Evolutionary conservation across 2,888 invertebrate species (phyloP), one percentile per base, ranked within the genome.

Genomic region (Cephus pygmeus): DNA sequence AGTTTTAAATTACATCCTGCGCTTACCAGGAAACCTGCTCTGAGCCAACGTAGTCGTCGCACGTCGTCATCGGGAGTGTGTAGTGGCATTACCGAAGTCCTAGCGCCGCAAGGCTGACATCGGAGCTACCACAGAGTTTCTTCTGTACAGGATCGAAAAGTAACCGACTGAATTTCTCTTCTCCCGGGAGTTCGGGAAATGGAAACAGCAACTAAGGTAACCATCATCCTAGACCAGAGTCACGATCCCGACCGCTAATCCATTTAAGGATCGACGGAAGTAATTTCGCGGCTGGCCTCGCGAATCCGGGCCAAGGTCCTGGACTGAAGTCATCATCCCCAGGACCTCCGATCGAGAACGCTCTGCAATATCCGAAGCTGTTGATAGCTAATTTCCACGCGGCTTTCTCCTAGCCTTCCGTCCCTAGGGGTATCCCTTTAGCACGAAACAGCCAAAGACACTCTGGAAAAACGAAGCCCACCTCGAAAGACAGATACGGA

Each of bases 361-460:
- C 81, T 56, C 23, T 80, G 83, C 80, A 83, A 84, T 83, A 83
- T 83, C 83, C 83, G 84, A 76, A 77, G 76, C 79, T 80, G 79
- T 78, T 83, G 83, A 83, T 84, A 80, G 83, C 79, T 84, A 83
- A 85, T 85, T 83, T 84, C 82, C 83, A 80, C 56, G 75, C 31
- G 76, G 77, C 79, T 77, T 75, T 75, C 36, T 75, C 73, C 73
- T 56, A 34, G 36, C 15, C 56, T 23, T 23, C 9, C 23, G 23
- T 56, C 56, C 56, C 56, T 23, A 23, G 56, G 56, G 56, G 23
- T 56, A 23, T 56, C 56, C 23, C 56, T 56, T 56, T 56, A 23
- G 56, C 9, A 23, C 23, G 56, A 56, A 23, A 56, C 56, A 56
- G 56, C 56, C 56, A 56, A 23, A 56, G 56, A 56, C 23, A 56